Evolutionary conservation across 2,113 vertebrate genomes (phyloP), one percentile per base, ranked within the genome.

Genomic region (Conger conger): DNA sequence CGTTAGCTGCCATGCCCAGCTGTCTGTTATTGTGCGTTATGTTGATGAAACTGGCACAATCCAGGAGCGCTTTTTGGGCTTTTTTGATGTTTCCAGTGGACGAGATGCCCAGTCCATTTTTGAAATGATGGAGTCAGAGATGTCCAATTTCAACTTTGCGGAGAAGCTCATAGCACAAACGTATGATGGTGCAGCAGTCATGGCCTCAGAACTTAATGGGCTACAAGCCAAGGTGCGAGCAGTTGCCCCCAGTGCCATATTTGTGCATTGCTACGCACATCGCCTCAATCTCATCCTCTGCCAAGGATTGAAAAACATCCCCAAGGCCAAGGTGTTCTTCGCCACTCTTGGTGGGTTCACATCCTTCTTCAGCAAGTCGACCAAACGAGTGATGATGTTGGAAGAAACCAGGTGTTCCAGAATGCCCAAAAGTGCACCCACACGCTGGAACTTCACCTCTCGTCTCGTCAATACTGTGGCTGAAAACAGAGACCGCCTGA

Each of bases 211-310:
- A 36, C 79, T 77, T 45, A 86, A 50, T 27, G 30, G 80, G 13
- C 37, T 86, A 33, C 80, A 76, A 27, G 60, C 84, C 20, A 85
- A 85, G 30, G 80, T 76, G 4, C 7, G 45, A 82, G 40, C n/a
- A 76, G 42, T 37, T 17, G 80, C 85, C n/a, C 63, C 68, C n/a
- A 76, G 85, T 36, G 79, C 40, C 23, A 36, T n/a, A 15, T 86
- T 82, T 81, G 40, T 86, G 18, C 80, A 76, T 36, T 86, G 79
- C 79, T 82, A 86, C 80, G 78, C 84, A 23, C 50, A 80, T 57
- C 15, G 50, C 33, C 45, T 57, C 18, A 57, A 57, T 27, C 54
- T 57, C 17, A 16, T 76, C n/a, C 73, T 76, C 16, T 42, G 23
- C 9, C 20, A n/a, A 45, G 15, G 63, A 4, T 9, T 76, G 13